These are phyloP conservation scores for Polyergus mexicanus DNA, from an alignment of 1,140 invertebrate genomes.

Conservation along the genomic window DNA sequence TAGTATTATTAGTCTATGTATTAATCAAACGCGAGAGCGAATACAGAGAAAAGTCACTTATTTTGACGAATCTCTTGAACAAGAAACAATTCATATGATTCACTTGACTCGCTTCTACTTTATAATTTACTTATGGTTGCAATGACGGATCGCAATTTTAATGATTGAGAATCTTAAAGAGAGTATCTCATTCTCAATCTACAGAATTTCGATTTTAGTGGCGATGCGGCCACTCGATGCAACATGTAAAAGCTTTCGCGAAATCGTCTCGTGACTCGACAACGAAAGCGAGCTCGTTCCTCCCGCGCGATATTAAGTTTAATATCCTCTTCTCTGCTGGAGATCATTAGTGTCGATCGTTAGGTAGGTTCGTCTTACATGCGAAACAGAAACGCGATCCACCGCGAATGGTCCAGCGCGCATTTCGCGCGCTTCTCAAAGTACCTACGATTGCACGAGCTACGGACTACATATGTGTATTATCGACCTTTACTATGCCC, in stretches of 20 bases:
- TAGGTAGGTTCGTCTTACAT: slow-evolving; percentile 61
- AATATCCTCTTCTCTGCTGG: slow-evolving; percentile 54
- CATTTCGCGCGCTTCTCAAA: background rate
- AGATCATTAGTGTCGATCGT: slow-evolving; percentile 71
- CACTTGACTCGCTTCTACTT: too few relatives aligned
- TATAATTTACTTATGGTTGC: too few relatives aligned
- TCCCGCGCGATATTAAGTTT: slow-evolving; percentile 64
- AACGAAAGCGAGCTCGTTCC: slow-evolving; percentile 63
- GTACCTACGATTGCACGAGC: slow-evolving; percentile 20
- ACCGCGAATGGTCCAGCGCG: slow-evolving; percentile 15
- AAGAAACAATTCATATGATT: too few relatives aligned
- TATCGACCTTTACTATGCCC: slow-evolving; percentile 51
- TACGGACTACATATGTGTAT: background rate
- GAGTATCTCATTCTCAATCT: too few relatives aligned
- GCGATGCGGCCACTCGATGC: background rate
- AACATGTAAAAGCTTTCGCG: background rate
- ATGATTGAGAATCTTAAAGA: background rate
- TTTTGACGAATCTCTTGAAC: too few relatives aligned
- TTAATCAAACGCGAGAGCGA: too few relatives aligned
- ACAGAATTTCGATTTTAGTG: background rate
- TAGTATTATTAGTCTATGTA: too few relatives aligned
- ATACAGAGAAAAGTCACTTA: too few relatives aligned
- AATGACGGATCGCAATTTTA: background rate
- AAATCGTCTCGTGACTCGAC: slow-evolving; percentile 11
- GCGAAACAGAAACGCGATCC: slow-evolving; percentile 57